Evolutionary conservation across 2,888 invertebrate species (phyloP).

Genomic region (Eurytoma adleriae): DNA sequence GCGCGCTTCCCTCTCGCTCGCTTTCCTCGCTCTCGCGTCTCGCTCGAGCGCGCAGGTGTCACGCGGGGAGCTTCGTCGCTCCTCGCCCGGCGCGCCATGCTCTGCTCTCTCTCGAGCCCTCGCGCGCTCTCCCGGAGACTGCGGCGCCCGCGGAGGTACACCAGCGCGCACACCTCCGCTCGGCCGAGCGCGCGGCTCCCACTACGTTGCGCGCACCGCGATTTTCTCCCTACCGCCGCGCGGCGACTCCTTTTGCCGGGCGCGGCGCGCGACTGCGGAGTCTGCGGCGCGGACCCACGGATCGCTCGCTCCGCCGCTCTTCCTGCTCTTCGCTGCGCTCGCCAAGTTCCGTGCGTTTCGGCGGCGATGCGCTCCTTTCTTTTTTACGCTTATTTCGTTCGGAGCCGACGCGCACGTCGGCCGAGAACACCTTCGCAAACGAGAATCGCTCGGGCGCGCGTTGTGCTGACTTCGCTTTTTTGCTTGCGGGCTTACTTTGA

Average conservation of each 20-base stretch:
- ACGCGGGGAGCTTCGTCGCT: not conserved
- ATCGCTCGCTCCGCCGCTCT: not conserved
- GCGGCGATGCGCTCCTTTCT: no score
- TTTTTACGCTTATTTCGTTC: no score
- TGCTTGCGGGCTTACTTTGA: no score
- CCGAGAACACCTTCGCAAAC: not conserved
- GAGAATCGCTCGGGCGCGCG: not conserved
- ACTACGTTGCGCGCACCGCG: conserved; percentile 14
- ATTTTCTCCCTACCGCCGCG: conserved; percentile 3
- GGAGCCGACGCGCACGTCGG: not conserved
- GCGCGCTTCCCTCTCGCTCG: not conserved
- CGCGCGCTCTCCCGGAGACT: conserved; percentile 47
- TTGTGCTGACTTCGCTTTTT: no score
- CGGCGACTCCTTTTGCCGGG: not conserved
- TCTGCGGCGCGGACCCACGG: not conserved
- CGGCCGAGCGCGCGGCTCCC: conserved; percentile 17
- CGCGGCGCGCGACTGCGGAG: not conserved
- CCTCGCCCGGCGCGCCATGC: not conserved
- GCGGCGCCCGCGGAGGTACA: conserved; percentile 30
- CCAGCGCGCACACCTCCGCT: conserved; percentile 36
- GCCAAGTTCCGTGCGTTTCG: no score
- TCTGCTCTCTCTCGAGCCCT: not conserved
- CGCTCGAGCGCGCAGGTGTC: conserved; percentile 37
- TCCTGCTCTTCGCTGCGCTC: not conserved
- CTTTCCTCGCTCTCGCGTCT: not conserved